Evolutionary conservation across 2,113 vertebrate species (phyloP), one percentile per base, ranked within the genome.

Genomic region (Sigmodon hispidus): DNA sequence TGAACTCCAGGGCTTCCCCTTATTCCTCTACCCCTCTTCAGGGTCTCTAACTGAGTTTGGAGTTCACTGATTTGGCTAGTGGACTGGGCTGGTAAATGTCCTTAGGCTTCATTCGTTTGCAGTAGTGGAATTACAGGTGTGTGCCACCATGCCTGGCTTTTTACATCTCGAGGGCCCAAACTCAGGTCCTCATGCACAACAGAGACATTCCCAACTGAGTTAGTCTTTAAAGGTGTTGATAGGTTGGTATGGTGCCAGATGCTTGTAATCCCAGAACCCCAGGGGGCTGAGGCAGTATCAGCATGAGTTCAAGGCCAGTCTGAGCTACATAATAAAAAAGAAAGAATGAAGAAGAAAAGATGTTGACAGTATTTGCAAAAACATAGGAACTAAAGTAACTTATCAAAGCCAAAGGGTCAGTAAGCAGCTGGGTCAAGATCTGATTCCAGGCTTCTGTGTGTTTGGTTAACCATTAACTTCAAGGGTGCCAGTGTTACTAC

Each of bases 391-490:
- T 48, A 36, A 65, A 31, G 67, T 15, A 77, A 91, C 6, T 67
- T 73, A 21, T 10, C 59, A 61, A 48, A 92, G 59, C n/a, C 67
- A 73, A 43, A 88, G 36, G 15, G 3, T 57, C 36, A 94, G 31
- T 50, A 91, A 92, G 75, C 19, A 29, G 72, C 22, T 50, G 26
- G 87, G 40, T 29, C 15, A 77, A 81, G 83, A 87, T 59, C 65
- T 15, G 81, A 96, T 95, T 86, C 67, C 55, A 83, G 65, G 45
- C 69, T 70, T 89, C 24, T 70, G 24, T 83, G 90, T 80, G 72
- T 84, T 43, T 72, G 17, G 65, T 91, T 93, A 87, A 88, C 48
- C 65, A 69, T 65, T 94, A 73, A 93, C 43, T 90, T 81, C 84
- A 34, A 85, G 83, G 70, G 75, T 22, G 94, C n/a, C 84, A 84